Conservation (phyloP, 2,888 invertebrate species). For the Heterodera filipjevi region DNA sequence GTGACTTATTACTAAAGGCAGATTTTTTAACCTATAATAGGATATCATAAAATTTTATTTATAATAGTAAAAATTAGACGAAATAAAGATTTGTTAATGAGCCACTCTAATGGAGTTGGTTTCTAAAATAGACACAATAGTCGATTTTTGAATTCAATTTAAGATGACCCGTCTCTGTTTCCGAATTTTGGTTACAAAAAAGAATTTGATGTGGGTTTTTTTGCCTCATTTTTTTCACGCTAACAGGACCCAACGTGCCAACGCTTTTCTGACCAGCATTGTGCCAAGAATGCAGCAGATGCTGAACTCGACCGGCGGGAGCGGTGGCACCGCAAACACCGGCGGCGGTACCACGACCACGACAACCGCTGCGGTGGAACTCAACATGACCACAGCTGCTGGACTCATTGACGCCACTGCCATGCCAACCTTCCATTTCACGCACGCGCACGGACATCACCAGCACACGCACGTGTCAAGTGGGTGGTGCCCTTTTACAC, state of each 20-base stretch:
- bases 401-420: conserved; percentile 7
- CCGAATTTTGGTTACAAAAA: too few relatives aligned
- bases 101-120: too few relatives aligned
- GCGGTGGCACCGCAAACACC: conserved; percentile 31
- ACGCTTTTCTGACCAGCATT: conserved; percentile 50
- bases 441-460: conserved; percentile 18
- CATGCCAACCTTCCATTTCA: background rate
- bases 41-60: too few relatives aligned
- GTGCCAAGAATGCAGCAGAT: conserved; percentile 59
- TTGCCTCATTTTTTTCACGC: conserved; percentile 1
- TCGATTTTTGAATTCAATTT: too few relatives aligned
- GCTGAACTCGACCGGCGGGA: conserved; percentile 36
- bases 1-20: too few relatives aligned
- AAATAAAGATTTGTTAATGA: too few relatives aligned
- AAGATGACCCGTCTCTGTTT: too few relatives aligned
- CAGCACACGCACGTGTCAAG: conserved; percentile 37
- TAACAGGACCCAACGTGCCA: conserved; percentile 46
- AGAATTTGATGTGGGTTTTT: too few relatives aligned
- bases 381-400: conserved; percentile 1
- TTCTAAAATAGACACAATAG: too few relatives aligned
- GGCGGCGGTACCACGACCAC: conserved; percentile 16
- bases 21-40: too few relatives aligned
- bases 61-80: too few relatives aligned
- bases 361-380: background rate
- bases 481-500: too few relatives aligned